These are phyloP conservation scores for Pandemis heparana DNA, from an alignment of 2,888 invertebrate genomes.

Conservation along the genomic window DNA sequence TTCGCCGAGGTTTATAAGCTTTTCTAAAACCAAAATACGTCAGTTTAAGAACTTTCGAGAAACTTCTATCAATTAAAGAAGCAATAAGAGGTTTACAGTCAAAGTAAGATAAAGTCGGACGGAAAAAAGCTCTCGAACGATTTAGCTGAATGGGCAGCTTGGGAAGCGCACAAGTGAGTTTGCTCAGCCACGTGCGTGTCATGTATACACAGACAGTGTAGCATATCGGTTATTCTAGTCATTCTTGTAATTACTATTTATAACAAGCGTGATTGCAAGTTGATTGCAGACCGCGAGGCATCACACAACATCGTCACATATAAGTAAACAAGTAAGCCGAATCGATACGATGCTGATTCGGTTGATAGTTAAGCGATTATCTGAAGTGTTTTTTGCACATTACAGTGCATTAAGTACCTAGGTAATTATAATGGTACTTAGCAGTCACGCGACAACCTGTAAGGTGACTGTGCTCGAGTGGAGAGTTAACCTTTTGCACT, in stretches of 20 bases:
- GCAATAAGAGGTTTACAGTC: too few species aligned
- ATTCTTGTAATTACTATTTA: slow-evolving; percentile 22
- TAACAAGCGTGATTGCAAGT: slow-evolving; percentile 35
- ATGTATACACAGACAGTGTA: neutral
- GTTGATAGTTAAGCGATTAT: slow-evolving; percentile 59
- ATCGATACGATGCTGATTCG: slow-evolving; percentile 60
- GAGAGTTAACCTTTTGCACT: slow-evolving; percentile 18
- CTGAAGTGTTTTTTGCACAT: slow-evolving; percentile 53
- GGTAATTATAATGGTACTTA: slow-evolving; percentile 41
- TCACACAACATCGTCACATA: slow-evolving; percentile 50
- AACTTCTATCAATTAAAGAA: too few species aligned
- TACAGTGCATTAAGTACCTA: slow-evolving; percentile 44
- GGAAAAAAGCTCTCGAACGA: too few species aligned
- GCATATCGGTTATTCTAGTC: slow-evolving; percentile 21
- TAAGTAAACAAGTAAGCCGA: slow-evolving; percentile 59
- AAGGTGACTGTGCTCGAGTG: neutral
- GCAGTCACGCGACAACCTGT: slow-evolving; percentile 40
- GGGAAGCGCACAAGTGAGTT: neutral
- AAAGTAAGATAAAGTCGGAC: too few species aligned
- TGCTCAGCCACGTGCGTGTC: neutral
- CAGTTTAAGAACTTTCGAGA: too few species aligned
- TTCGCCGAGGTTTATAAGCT: too few species aligned
- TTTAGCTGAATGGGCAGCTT: too few species aligned
- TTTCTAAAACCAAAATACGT: too few species aligned
- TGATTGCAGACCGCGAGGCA: slow-evolving; percentile 35